Base-by-base conservation (phyloP, 2,797 vertebrate genomes). In the Rhinogobio ventralis region DNA sequence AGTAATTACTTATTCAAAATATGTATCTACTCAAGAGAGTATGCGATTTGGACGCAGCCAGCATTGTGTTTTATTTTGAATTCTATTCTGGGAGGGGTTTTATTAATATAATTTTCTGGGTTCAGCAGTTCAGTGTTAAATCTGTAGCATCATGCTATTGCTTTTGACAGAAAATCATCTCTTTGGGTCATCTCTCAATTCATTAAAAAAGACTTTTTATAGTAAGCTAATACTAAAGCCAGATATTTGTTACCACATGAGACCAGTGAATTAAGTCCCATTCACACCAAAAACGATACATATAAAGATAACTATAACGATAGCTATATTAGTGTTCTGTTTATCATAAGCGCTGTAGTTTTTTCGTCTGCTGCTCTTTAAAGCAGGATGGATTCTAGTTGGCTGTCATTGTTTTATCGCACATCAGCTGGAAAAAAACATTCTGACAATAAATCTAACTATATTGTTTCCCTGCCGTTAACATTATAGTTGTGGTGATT, bases 101-200 rank as follows among this genome's bases (percentile, higher is more conserved):
- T 13, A 19, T 39, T 49, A n/a, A 51, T 36, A 30, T 30, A 57
- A 39, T 55, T 33, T 68, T 53, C 20, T 36, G 23, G 14, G 15
- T 53, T 55, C 14, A 55, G 15, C 20, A 4, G 36, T 7, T 36
- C 23, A 20, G 36, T 42, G 46, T 81, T 69, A 25, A 55, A 57
- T 28, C 1, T 42, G 17, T 68, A 28, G 20, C 30, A 53, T 25
- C 30, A 51, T 25, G 64, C 46, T 68, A n/a, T 53, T 36, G 46
- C 39, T 69, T 69, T 39, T 14, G 20, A 79, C 46, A 33, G 57
- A 79, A 79, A 23, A 79, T 30, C 30, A 17, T 33, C n/a, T n/a
- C n/a, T 66, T 33, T 33, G 28, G 14, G 11, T 46, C 23, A 39
- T 7, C 36, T 46, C 15, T 79, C 77, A 10, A 36, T 36, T 6